Evolutionary conservation across 2,797 vertebrate species (phyloP), one percentile per base, ranked within the genome.

Genomic region (Astyanax mexicanus): DNA sequence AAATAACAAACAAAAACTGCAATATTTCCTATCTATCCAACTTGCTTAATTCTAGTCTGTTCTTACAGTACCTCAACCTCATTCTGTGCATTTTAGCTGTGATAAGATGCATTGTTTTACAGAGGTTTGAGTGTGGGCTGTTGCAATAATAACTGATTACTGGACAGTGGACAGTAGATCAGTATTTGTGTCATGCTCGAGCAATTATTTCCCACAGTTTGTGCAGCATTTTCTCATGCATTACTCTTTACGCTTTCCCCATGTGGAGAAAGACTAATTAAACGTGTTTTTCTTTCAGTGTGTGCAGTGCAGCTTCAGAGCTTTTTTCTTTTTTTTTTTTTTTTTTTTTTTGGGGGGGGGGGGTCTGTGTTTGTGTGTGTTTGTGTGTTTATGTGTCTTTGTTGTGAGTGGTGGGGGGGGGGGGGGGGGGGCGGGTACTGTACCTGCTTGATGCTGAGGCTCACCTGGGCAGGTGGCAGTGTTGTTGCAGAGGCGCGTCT

Each of bases 401-500:
- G n/a, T 29, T 52, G 40, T 40, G 38, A 32, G 44, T 12, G 47
- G 15, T 8, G 45, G 2, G 37, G 27, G 19, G 0, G 9, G 23
- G 44, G 12, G 17, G 49, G 10, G 13, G 45, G 3, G 29, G 35
- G 21, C 0, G 9, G 23, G 51, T 49, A 79, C 86, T 81, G 0
- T 90, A 94, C 93, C 93, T 91, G 93, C 84, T 77, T 80, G 87
- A 87, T 91, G 91, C 51, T 89, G 92, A 0, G 90, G 87, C 77
- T 77, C 97, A 88, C 98, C 97, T 86, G 97, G 97, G 91, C 98
- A 99, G 85, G 95, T 92, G 81, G 95, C 94, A 0, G 96, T 97
- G 93, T 97, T 98, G 91, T 98, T 99, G 94, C 98, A 99, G 88
- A 95, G 93, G 49, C 97, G 93, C 0, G 96, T 97, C 90, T 99